Evolutionary conservation across 2,113 vertebrate species (phyloP).

Genomic region (Pterocles orientalis): DNA sequence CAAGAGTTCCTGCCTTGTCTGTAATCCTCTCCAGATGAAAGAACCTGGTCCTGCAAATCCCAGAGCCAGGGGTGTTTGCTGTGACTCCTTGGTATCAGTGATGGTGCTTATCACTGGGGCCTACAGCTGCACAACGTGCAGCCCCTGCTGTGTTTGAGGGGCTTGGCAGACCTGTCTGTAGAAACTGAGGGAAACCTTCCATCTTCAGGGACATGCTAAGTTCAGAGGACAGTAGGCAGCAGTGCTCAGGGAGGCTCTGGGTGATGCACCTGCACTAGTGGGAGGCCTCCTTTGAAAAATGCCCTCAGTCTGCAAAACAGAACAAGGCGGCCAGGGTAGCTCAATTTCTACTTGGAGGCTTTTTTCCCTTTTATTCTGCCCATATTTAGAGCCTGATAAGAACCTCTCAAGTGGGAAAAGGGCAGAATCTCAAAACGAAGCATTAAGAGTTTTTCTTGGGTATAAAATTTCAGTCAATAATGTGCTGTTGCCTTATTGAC

Average conservation of each 20-base stretch:
- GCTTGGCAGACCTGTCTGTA: background rate
- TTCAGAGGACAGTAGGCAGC: background rate
- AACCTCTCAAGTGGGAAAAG: constrained; percentile 46
- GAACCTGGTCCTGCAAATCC: background rate
- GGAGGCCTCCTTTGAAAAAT: background rate
- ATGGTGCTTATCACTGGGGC: background rate
- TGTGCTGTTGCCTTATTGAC: constrained; percentile 56
- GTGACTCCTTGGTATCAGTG: background rate
- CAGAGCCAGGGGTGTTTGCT: background rate
- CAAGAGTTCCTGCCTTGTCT: background rate
- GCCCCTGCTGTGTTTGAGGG: background rate
- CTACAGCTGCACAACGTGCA: background rate
- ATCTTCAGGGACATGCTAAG: background rate
- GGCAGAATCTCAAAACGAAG: constrained; percentile 38
- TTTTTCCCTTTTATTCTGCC: background rate
- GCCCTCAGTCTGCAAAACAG: background rate
- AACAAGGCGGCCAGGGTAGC: background rate
- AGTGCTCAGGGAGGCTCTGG: background rate
- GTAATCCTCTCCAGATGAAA: background rate
- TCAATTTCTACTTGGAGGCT: background rate
- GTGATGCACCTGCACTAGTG: background rate
- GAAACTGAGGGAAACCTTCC: background rate
- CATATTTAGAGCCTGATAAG: constrained; percentile 7
- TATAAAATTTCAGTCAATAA: constrained; percentile 71
- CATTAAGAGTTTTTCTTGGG: constrained; percentile 32